These are phyloP conservation scores for Tachysurus vachellii DNA, from an alignment of 2,113 vertebrate species.

Conservation along the genomic window DNA sequence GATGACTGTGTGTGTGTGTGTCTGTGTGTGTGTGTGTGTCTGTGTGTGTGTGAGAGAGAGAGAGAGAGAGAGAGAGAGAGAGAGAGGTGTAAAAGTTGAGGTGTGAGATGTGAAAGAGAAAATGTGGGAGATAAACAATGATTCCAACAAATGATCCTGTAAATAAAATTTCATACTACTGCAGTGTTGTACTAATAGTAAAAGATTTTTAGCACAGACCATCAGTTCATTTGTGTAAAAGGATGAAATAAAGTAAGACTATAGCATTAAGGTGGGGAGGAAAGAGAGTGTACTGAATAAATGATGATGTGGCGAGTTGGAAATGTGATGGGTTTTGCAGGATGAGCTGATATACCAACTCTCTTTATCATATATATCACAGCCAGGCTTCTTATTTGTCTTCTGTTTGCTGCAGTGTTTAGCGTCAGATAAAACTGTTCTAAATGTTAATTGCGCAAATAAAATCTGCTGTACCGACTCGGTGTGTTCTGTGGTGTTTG, in stretches of 20 bases:
- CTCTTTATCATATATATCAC: not conserved
- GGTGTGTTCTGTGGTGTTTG: not conserved
- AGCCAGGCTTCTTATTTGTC: not conserved
- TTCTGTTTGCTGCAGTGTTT: not conserved
- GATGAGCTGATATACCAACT: not conserved
- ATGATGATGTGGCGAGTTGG: not conserved
- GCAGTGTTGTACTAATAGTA: not conserved
- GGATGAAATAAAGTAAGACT: not conserved
- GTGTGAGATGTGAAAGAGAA: conserved; percentile 1
- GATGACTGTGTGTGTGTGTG: not conserved
- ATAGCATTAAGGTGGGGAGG: not conserved
- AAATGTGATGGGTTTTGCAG: not conserved
- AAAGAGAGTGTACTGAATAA: not conserved
- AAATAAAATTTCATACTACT: not conserved
- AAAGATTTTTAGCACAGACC: not conserved
- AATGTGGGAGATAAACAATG: not conserved
- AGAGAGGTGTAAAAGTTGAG: conserved; percentile 1
- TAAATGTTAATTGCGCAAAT: not conserved
- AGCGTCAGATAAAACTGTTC: not conserved
- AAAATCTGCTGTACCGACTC: not conserved
- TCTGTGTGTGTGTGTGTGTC: not conserved
- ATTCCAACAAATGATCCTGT: not conserved
- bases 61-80: too few species aligned
- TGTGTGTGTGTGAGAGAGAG: not conserved
- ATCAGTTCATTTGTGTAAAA: not conserved